Base-by-base conservation (phyloP, 2,797 vertebrate species). In the Lagodon rhomboides region DNA sequence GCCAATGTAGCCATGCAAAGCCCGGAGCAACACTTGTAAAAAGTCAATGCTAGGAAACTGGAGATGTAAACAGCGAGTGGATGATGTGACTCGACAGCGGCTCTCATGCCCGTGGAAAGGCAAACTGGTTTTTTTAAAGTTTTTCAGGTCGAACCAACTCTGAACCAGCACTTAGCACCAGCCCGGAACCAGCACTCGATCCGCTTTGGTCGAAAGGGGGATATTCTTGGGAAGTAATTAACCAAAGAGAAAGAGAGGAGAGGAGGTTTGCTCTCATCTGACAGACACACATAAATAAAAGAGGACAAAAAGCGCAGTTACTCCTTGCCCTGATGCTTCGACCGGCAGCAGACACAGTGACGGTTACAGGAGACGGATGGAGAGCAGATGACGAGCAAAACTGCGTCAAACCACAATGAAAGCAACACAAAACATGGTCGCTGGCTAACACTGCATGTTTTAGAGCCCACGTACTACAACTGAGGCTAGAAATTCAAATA, bases 261-360 rank as follows among this genome's bases (percentile, higher is more conserved):
- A 82, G 71, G 84, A 82, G 71, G 49, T 86, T 81, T 74, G 49
- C 83, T 87, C 85, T 84, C 85, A 69, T 81, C 65, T 71, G 51
- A 89, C 20, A 74, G 54, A 82, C 85, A 77, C 78, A 82, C 75
- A 80, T 47, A 81, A 56, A 89, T 68, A 87, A 65, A 86, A 82
- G 80, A 83, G 49, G 88, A 91, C 83, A 89, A 77, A 79, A 86
- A 90, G 82, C 75, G 13, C 68, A 12, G 81, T 89, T 80, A 87
- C 84, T 89, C 94, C 92, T 75, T 94, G 85, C 94, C 94, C 93
- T 91, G 93, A 95, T 63, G 82, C 94, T 91, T 94, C 84, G 88
- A 90, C 94, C 79, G 85, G 91, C 91, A 92, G 92, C 85, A 90
- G 94, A 95, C 91, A 92, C 93, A 94, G 93, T 90, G 90, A 93